Conservation (phyloP, 2,113 vertebrate species). For the Melierax canorus region DNA sequence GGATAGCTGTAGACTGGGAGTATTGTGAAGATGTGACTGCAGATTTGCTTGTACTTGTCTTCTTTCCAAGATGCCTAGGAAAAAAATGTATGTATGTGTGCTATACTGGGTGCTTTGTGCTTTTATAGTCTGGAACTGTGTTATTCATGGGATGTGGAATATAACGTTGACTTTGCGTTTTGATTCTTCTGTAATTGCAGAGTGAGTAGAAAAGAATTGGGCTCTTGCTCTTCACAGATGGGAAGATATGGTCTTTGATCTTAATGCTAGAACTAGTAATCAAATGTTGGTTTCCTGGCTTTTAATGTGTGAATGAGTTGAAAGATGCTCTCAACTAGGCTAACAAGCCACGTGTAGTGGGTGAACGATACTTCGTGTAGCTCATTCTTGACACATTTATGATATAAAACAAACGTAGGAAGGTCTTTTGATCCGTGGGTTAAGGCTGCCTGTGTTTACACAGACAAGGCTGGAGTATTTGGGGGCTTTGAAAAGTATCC, state of each 20-base stretch:
- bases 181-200: neutral
- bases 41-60: neutral
- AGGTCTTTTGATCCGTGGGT: neutral
- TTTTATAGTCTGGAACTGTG: neutral
- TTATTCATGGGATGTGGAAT: neutral
- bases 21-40: neutral
- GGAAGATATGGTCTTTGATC: constrained; percentile 22
- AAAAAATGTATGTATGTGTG: neutral
- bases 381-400: neutral
- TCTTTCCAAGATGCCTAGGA: neutral
- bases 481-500: neutral
- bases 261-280: neutral
- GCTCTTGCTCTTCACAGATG: neutral
- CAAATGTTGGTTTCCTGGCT: neutral
- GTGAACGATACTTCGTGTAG: neutral
- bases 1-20: neutral
- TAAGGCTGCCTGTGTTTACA: neutral
- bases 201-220: neutral
- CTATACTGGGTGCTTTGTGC: neutral
- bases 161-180: neutral
- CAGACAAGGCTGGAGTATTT: neutral
- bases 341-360: neutral
- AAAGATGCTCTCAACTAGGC: neutral
- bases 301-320: constrained; percentile 18
- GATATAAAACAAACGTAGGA: neutral